Evolutionary conservation across 2,113 vertebrate species (phyloP).

Genomic region (Pedionomus torquatus): DNA sequence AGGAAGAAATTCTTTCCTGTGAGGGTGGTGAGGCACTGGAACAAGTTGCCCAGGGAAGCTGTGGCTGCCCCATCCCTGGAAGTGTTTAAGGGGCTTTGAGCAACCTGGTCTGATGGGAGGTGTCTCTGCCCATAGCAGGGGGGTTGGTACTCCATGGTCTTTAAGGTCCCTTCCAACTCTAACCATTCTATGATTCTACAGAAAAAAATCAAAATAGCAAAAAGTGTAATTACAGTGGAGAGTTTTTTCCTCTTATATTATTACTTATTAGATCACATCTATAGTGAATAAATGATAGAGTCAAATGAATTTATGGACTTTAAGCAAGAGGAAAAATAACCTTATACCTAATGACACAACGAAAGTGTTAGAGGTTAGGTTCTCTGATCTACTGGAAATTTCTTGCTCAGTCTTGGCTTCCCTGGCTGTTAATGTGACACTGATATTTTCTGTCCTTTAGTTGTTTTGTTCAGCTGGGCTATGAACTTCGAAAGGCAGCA

Average conservation of each 20-base stretch:
- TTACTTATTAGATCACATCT: background rate
- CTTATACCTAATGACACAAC: background rate
- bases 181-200: too few species aligned
- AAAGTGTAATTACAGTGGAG: background rate
- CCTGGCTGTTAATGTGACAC: background rate
- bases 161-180: too few species aligned
- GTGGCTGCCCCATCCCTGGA: too few species aligned
- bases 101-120: too few species aligned
- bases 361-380: background rate
- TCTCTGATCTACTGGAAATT: background rate
- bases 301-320: background rate
- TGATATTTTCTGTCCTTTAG: background rate
- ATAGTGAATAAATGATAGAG: background rate
- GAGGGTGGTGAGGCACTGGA: too few species aligned
- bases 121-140: too few species aligned
- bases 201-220: background rate
- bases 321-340: background rate
- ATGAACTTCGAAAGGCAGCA: background rate
- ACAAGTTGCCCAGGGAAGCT: too few species aligned
- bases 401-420: background rate
- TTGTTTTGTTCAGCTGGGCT: background rate
- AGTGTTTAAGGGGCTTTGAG: too few species aligned
- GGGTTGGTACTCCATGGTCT: too few species aligned
- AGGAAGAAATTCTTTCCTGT: too few species aligned
- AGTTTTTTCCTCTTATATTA: background rate